phyloP scores from a whole-genome alignment of 2,797 vertebrate species.

The Cyprinodon diabolis region DNA sequence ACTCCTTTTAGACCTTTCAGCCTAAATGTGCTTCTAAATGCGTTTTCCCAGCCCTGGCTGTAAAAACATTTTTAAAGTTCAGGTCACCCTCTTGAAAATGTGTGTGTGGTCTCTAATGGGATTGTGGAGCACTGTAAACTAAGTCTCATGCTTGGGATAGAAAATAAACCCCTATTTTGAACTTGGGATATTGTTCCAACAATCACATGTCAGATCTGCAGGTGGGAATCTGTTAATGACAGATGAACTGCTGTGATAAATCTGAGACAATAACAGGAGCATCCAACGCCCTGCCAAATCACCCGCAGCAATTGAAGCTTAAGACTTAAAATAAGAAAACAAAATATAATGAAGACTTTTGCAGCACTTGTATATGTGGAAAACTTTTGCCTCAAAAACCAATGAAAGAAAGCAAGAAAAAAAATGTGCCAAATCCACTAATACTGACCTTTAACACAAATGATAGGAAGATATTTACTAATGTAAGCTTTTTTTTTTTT shows the following conservation, averaged over 20 bases:
- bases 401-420: not conserved
- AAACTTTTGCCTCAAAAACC: not conserved
- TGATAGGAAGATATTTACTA: too few species aligned
- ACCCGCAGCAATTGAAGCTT: not conserved
- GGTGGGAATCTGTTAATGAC: slow-evolving; percentile 7
- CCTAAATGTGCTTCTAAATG: not conserved
- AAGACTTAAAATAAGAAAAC: not conserved
- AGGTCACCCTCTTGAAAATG: slow-evolving; percentile 23
- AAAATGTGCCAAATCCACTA: too few species aligned
- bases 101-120: slow-evolving; percentile 40
- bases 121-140: slow-evolving; percentile 13
- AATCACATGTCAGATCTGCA: slow-evolving; percentile 16
- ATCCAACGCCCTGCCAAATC: not conserved
- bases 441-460: too few species aligned
- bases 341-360: not conserved
- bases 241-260: not conserved
- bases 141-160: slow-evolving; percentile 9
- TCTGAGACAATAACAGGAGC: not conserved
- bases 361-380: not conserved
- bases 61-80: slow-evolving; percentile 13
- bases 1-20: not conserved
- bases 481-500: not conserved
- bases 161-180: slow-evolving; percentile 27
- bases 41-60: not conserved
- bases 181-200: slow-evolving; percentile 4